phyloP scores from a whole-genome alignment of 2,113 vertebrate species.

The Callionymus lyra region DNA sequence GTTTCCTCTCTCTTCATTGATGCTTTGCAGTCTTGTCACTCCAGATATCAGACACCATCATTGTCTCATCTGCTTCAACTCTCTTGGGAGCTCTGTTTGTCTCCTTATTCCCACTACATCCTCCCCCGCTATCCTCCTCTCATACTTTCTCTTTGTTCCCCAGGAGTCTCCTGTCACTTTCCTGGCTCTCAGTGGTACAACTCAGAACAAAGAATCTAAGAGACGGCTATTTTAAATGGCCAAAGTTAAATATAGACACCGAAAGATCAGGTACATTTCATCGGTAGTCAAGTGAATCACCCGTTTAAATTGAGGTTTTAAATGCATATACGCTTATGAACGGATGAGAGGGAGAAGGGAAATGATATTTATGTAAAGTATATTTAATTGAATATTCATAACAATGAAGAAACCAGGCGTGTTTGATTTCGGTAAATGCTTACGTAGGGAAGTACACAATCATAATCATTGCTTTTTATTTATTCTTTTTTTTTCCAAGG shows the following conservation, averaged over 20 bases:
- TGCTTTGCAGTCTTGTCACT: slow-evolving; percentile 43
- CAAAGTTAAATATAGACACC: slow-evolving; percentile 21
- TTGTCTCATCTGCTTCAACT: slow-evolving; percentile 39
- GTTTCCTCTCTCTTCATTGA: slow-evolving; percentile 34
- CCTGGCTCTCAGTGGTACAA: slow-evolving; percentile 36
- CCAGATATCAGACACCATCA: slow-evolving; percentile 38
- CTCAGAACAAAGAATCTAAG: slow-evolving; percentile 39
- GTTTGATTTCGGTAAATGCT: no score
- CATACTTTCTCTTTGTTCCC: slow-evolving; percentile 35
- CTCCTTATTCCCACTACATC: slow-evolving; percentile 40
- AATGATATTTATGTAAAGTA: no score
- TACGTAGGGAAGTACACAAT: no score
- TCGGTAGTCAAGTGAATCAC: slow-evolving; percentile 9
- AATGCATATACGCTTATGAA: no score
- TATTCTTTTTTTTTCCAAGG: no score
- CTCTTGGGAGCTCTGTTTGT: slow-evolving; percentile 49
- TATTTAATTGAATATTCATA: no score
- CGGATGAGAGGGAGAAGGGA: no score
- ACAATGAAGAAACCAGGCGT: no score
- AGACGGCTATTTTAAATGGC: slow-evolving; percentile 29
- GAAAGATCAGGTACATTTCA: slow-evolving; percentile 15
- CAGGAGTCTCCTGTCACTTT: slow-evolving; percentile 54
- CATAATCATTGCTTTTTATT: no score
- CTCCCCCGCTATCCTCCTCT: slow-evolving; percentile 19
- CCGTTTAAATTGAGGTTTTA: slow-evolving; percentile 18